Conservation (phyloP, 2,797 vertebrate genomes). For the Clarias pachynema region DNA sequence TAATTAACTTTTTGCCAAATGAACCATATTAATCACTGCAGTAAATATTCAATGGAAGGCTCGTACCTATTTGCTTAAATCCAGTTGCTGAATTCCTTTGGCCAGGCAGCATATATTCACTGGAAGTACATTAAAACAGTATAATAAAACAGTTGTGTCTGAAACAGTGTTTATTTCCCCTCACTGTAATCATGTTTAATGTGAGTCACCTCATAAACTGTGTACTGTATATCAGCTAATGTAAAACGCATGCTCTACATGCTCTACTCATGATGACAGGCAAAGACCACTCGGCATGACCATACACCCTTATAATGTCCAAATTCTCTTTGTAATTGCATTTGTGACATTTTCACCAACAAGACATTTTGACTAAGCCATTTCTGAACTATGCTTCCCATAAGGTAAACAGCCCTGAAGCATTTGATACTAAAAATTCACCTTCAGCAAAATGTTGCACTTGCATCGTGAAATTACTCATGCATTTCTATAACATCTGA, state of each 20-base stretch:
- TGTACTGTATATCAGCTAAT: background rate
- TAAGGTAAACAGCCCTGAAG: slow-evolving; percentile 6
- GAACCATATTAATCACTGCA: too few relatives aligned
- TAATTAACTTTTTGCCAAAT: too few relatives aligned
- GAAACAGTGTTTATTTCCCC: background rate
- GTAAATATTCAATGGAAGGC: too few relatives aligned
- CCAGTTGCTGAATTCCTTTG: too few relatives aligned
- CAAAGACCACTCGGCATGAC: background rate
- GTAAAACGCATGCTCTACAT: background rate
- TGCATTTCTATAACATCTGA: slow-evolving; percentile 12
- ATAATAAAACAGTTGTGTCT: background rate
- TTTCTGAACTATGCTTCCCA: background rate
- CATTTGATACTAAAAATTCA: slow-evolving; percentile 8
- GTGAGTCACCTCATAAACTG: background rate
- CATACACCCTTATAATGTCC: background rate
- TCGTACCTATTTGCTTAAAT: too few relatives aligned
- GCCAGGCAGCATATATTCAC: too few relatives aligned
- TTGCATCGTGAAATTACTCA: background rate
- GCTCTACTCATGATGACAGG: background rate
- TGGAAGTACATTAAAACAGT: too few relatives aligned
- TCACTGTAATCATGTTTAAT: background rate
- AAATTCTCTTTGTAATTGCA: slow-evolving; percentile 13
- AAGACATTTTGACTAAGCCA: slow-evolving; percentile 6
- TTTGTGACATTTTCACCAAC: slow-evolving; percentile 13
- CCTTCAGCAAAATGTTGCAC: slow-evolving; percentile 19